Base-by-base conservation (phyloP, 2,797 vertebrate genomes). In the Macropodus opercularis region DNA sequence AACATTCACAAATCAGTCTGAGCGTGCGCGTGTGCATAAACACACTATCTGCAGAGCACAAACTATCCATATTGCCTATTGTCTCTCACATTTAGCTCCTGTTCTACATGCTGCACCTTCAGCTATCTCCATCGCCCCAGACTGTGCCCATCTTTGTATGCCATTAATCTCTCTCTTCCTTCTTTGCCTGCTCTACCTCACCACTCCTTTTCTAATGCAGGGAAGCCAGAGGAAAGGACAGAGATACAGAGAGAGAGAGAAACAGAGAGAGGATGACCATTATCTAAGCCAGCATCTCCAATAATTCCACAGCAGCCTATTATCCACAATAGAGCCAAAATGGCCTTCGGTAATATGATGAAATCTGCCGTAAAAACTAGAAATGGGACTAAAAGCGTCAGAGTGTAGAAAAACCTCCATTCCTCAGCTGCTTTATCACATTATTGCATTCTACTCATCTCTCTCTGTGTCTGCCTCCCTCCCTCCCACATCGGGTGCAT, bases 261-360 rank as follows among this genome's bases (percentile, higher is more conserved):
- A 46, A 39, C 17, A 60, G 62, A 52, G 64, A 72, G 79, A 85
- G 78, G 83, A 78, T 86, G 87, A 89, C 87, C 89, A 89, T 90
- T 89, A 89, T 89, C 87, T 75, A 84, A 86, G 85, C 59, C 74
- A 79, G 85, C 86, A 87, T 87, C 86, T 85, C 83, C 85, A 89
- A 89, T 86, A 89, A 90, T 87, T 89, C 85, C 83, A 84, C 85
- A 76, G 84, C 82, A 87, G 78, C 83, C 81, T 80, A 90, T 91
- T 90, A 88, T 81, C 85, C 80, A 87, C 86, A 84, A 87, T 84
- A 81, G 84, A 89, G 81, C 82, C 81, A 78, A 89, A 90, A 90
- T 90, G 85, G 87, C 85, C 85, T 83, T 90, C 77, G 84, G 88
- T 90, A 88, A 89, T 88, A 91, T 91, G 90, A 91, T 91, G 88